Percentiles rank a stretch among this genome's conserved stretches.
These are phyloP conservation scores for Andrena hattorfiana DNA, from an alignment of 2,888 invertebrate genomes.

Conservation along the genomic window DNA sequence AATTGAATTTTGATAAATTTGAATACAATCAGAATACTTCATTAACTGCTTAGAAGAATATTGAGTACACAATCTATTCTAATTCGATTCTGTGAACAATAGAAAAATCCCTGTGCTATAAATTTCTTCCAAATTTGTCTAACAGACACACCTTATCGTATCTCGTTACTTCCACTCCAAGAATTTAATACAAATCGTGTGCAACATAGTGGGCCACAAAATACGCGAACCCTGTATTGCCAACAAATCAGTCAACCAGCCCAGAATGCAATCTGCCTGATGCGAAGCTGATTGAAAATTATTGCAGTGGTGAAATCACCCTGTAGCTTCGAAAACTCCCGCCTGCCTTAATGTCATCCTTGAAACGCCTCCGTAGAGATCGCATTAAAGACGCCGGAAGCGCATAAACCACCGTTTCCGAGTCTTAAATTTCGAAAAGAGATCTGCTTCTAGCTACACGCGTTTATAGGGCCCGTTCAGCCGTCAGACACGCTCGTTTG, in stretches of 20 bases:
- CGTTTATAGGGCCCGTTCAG: neutral
- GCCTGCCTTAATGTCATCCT: neutral
- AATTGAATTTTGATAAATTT: no score
- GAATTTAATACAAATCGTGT: neutral
- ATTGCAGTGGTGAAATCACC: neutral
- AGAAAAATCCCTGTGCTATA: neutral
- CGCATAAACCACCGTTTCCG: constrained; percentile 25
- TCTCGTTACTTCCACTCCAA: neutral
- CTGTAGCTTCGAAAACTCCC: neutral
- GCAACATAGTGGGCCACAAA: neutral
- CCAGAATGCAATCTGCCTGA: neutral
- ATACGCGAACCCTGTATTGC: constrained; percentile 7
- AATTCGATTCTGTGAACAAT: no score
- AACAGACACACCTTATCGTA: neutral
- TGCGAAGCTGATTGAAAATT: constrained; percentile 25
- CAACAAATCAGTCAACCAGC: constrained; percentile 5
- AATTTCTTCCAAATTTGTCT: neutral
- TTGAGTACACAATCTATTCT: no score
- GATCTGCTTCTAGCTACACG: constrained; percentile 8
- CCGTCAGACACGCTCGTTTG: neutral
- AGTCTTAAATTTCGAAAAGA: constrained; percentile 32
- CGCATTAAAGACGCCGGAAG: constrained; percentile 35
- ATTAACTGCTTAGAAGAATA: no score
- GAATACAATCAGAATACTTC: no score
- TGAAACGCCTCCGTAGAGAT: neutral